Percentiles rank a stretch among this genome's conserved stretches.
phyloP scores from a whole-genome alignment of 2,888 invertebrate species.

The Conchocele bisecta region DNA sequence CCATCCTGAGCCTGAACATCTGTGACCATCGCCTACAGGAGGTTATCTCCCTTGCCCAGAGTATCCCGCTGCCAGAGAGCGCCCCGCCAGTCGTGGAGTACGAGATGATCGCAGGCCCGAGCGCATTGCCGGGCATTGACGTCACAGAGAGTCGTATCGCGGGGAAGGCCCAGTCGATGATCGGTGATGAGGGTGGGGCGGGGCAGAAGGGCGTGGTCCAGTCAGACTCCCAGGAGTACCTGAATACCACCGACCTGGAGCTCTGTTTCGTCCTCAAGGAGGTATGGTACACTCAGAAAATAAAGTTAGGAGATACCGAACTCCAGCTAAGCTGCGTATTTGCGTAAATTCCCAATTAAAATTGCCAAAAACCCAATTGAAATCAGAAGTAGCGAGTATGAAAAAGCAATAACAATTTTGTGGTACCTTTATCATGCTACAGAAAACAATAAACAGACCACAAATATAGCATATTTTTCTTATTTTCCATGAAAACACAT shows the following conservation, averaged over 20 bases:
- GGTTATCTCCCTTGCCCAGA: slow-evolving; percentile 83
- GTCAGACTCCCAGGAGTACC: slow-evolving; percentile 63
- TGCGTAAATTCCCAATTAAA: no score
- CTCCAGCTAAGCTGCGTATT: no score
- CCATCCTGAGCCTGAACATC: slow-evolving; percentile 84
- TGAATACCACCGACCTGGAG: slow-evolving; percentile 77
- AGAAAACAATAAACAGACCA: no score
- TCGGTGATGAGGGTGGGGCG: slow-evolving; percentile 27
- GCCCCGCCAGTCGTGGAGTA: slow-evolving; percentile 14
- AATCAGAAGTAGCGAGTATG: no score
- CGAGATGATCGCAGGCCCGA: no score
- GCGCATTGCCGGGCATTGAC: slow-evolving; percentile 41
- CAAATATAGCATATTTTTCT: no score
- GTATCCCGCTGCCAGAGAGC: slow-evolving; percentile 84
- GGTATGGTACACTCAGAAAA: slow-evolving; percentile 63
- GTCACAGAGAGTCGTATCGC: slow-evolving; percentile 46
- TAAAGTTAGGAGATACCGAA: no score
- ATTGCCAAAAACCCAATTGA: no score
- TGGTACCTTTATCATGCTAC: no score
- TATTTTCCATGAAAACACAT: no score
- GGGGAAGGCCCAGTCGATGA: slow-evolving; percentile 23
- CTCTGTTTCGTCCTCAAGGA: slow-evolving; percentile 81
- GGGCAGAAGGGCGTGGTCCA: slow-evolving; percentile 13
- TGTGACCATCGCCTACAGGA: slow-evolving; percentile 84
- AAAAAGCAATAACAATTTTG: no score